Evolutionary conservation across 2,797 vertebrate genomes (phyloP), one percentile per base, ranked within the genome.

Genomic region (Mareca strepera): DNA sequence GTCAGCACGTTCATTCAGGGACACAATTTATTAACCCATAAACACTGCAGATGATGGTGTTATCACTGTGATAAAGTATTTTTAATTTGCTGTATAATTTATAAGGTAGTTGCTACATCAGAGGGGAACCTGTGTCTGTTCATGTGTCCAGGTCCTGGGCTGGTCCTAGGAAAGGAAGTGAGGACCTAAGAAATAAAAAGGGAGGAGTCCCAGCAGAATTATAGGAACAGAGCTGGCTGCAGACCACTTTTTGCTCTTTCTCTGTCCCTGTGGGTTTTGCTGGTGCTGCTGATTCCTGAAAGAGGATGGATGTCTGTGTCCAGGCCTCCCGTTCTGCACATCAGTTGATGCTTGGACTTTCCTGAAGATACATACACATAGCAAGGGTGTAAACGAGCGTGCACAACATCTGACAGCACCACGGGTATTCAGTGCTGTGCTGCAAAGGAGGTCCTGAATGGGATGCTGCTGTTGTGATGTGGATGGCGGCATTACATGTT

Each of bases 11-110:
- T 94, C 87, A 76, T 96, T 96, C 94, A 88, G 44, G 78, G 80
- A 59, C 77, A 52, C 96, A 92, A 85, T 95, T 96, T 96, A 95
- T 97, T 93, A 95, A 96, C 90, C 79, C 44, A 66, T 95, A 91
- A 96, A 93, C 83, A 64, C 68, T 81, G 68, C 64, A 89, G 77
- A 90, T 87, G 91, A 94, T 86, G 60, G 63, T 85, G 76, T 89
- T 94, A 95, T 35, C 90, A 44, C 43, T 86, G 64, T 74, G 70
- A 88, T 88, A 80, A 87, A 94, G 85, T 75, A 79, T 90, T 95
- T 96, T 91, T 92, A 96, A 96, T 96, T 96, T 92, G 58, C 66
- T 68, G 20, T 68, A 25, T 89, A 58, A 95, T 95, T 96, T 94
- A 84, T 86, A 82, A 72, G 29, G 79, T 93, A 64, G 66, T 50